phyloP scores from a whole-genome alignment of 2,888 invertebrate species.

The Invenusta paracnida region DNA sequence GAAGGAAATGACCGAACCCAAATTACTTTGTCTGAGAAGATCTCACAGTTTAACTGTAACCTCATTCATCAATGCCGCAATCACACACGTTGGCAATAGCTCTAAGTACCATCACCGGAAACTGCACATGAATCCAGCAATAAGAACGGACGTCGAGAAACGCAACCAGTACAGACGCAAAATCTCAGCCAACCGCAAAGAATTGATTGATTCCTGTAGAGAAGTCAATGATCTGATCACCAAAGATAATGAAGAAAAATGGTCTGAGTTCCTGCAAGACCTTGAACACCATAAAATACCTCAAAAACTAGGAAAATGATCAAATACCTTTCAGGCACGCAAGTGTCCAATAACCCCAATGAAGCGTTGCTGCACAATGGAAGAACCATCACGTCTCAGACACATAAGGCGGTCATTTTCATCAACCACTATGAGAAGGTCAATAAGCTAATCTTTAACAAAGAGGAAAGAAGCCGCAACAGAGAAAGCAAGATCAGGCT shows the following conservation, averaged over 20 bases:
- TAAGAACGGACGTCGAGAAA: background rate
- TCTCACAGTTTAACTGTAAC: background rate
- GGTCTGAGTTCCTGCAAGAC: background rate
- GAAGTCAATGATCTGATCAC: background rate
- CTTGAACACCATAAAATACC: background rate
- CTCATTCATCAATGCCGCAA: background rate
- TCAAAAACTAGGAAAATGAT: background rate
- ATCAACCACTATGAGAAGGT: background rate
- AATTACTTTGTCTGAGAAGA: background rate
- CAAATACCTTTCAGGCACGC: background rate
- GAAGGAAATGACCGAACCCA: too few relatives aligned
- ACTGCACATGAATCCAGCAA: background rate
- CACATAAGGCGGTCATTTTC: background rate
- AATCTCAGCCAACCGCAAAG: background rate
- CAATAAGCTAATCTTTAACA: background rate
- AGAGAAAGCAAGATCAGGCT: background rate
- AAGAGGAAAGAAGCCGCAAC: background rate
- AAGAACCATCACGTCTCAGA: background rate
- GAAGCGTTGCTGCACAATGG: background rate
- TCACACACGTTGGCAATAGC: background rate
- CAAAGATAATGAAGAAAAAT: background rate
- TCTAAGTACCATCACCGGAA: background rate
- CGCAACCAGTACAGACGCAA: background rate
- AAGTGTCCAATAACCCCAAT: background rate
- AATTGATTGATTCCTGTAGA: background rate